Evolutionary conservation across 2,113 vertebrate genomes (phyloP).

Genomic region (Panthera tigris): DNA sequence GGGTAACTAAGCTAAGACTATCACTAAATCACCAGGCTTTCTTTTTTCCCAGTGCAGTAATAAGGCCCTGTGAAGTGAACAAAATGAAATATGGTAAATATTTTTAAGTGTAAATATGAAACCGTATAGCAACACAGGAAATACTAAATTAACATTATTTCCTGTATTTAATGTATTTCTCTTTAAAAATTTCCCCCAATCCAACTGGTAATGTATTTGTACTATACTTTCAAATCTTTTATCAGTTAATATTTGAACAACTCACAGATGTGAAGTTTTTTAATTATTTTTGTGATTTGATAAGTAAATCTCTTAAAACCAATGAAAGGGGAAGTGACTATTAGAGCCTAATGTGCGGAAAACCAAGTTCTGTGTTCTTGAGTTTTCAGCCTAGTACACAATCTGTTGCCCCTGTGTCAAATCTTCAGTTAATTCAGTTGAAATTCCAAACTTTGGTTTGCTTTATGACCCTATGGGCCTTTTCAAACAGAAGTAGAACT

Average conservation of each 20-base stretch:
- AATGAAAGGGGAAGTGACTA: not conserved
- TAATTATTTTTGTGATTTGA: slow-evolving; percentile 35
- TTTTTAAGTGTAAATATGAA: slow-evolving; percentile 4
- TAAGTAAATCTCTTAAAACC: not conserved
- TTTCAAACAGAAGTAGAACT: slow-evolving; percentile 15
- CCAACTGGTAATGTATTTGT: not conserved
- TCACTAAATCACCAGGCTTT: not conserved
- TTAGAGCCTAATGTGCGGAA: not conserved
- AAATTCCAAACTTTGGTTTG: not conserved
- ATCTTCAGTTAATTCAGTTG: not conserved
- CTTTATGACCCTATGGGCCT: not conserved
- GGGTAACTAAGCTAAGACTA: slow-evolving; percentile 14
- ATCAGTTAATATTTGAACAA: not conserved
- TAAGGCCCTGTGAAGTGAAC: not conserved
- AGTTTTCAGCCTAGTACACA: not conserved
- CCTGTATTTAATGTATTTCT: not conserved
- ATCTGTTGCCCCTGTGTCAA: not conserved
- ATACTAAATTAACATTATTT: not conserved
- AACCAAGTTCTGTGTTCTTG: not conserved
- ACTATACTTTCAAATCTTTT: not conserved
- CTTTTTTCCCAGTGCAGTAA: not conserved
- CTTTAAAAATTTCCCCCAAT: slow-evolving; percentile 26
- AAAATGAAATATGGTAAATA: slow-evolving; percentile 6
- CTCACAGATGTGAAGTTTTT: not conserved
- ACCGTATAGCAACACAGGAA: slow-evolving; percentile 17